A percentile compares a stretch with the other conserved stretches of the same genome.
These are phyloP conservation scores for Heterochromis multidens DNA, from an alignment of 2,113 vertebrate species.

Conservation along the genomic window DNA sequence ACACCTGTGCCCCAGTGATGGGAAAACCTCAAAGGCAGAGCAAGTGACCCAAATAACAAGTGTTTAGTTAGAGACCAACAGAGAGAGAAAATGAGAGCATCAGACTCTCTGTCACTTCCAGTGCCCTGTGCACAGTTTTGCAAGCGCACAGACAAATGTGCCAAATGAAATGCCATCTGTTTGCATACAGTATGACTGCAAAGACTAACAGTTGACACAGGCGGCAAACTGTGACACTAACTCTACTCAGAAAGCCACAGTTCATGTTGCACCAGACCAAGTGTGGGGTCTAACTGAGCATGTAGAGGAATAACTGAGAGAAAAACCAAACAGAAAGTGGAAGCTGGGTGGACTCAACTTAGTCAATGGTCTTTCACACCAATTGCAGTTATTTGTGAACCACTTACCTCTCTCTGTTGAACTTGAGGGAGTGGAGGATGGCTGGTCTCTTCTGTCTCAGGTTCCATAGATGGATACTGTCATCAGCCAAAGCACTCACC, in stretches of 20 bases:
- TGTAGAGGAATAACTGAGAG: not conserved
- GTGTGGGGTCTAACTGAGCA: slow-evolving; percentile 5
- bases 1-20: slow-evolving; percentile 47
- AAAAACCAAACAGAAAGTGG: not conserved
- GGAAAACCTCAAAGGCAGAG: slow-evolving; percentile 25
- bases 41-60: slow-evolving; percentile 49
- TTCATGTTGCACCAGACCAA: slow-evolving; percentile 7
- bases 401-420: slow-evolving; percentile 95
- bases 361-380: not conserved
- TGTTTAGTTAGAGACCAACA: slow-evolving; percentile 20
- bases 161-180: slow-evolving; percentile 39
- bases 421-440: slow-evolving; percentile 97
- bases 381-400: not conserved
- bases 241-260: not conserved
- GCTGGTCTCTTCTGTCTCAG: slow-evolving; percentile 98
- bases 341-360: not conserved
- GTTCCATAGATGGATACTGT: slow-evolving; percentile 98
- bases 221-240: slow-evolving; percentile 27
- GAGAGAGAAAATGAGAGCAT: slow-evolving; percentile 3
- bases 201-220: slow-evolving; percentile 32
- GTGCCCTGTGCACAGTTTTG: slow-evolving; percentile 25
- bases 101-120: not conserved
- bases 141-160: slow-evolving; percentile 22
- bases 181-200: slow-evolving; percentile 23
- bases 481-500: slow-evolving; percentile 97